These are phyloP conservation scores for Lamprotornis superbus DNA, from an alignment of 2,113 vertebrate genomes.

Conservation along the genomic window DNA sequence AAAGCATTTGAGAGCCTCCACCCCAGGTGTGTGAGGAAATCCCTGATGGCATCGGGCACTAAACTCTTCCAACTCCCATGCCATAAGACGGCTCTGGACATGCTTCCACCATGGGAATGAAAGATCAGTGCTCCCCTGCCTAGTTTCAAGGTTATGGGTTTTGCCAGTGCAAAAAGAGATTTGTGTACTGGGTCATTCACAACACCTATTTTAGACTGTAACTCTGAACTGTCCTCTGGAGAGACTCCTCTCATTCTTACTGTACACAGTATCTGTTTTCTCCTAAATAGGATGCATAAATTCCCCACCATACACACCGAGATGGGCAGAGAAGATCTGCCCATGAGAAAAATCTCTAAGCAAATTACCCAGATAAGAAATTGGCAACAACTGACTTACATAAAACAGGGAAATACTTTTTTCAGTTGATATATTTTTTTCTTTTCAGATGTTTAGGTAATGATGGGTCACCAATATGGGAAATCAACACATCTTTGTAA, in stretches of 20 bases:
- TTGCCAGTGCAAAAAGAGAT: neutral
- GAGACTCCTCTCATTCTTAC: neutral
- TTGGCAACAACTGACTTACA: neutral
- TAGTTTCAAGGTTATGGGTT: neutral
- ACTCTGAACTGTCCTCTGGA: neutral
- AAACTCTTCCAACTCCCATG: neutral
- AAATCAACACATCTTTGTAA: neutral
- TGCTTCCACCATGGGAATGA: neutral
- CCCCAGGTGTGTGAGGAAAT: neutral
- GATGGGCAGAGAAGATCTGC: neutral
- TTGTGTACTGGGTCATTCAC: neutral
- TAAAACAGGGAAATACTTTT: neutral
- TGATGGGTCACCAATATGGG: neutral
- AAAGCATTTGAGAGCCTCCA: neutral
- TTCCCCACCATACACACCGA: accelerated
- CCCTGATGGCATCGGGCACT: neutral
- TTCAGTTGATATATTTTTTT: neutral
- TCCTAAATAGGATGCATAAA: neutral
- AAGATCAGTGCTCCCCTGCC: neutral
- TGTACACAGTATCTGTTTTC: neutral
- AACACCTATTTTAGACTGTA: neutral
- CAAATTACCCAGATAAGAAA: neutral
- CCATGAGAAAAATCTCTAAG: neutral
- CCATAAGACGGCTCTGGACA: neutral
- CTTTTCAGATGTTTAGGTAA: neutral